A percentile compares a stretch with the other conserved stretches of the same genome.
phyloP scores from a whole-genome alignment of 1,140 invertebrate genomes.

The Drosophila carrolli region DNA sequence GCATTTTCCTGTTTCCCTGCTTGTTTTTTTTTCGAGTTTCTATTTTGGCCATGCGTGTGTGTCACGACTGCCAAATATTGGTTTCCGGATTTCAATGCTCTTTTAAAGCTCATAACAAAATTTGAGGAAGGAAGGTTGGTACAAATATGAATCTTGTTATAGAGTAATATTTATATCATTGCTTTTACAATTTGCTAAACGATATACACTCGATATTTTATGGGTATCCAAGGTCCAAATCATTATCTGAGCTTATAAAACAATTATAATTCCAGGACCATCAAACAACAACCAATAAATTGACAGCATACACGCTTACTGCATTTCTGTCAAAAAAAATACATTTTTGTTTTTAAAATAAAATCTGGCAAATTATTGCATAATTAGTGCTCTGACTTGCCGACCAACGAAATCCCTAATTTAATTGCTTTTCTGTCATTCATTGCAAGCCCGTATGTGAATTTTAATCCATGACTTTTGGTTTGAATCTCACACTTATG shows the following conservation, averaged over 20 bases:
- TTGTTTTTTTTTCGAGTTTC: not conserved
- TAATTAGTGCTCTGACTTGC: not conserved
- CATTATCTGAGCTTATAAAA: not conserved
- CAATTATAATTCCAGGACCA: not conserved
- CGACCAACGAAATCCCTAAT: not conserved
- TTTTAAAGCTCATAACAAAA: conserved; percentile 11
- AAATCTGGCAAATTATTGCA: not conserved
- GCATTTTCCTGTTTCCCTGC: not conserved
- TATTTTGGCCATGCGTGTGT: conserved; percentile 4
- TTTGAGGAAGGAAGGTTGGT: not conserved
- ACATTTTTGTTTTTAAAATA: not conserved
- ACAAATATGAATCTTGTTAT: too few relatives aligned
- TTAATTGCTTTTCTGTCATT: not conserved
- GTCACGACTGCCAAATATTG: conserved; percentile 28
- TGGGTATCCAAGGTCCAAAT: too few relatives aligned
- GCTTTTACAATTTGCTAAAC: not conserved
- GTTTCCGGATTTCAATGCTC: conserved; percentile 25
- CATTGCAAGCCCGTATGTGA: not conserved
- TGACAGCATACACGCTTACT: too few relatives aligned
- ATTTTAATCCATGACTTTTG: not conserved
- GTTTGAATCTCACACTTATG: too few relatives aligned
- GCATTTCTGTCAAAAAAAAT: not conserved
- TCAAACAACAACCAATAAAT: not conserved
- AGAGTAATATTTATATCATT: too few relatives aligned
- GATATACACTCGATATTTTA: too few relatives aligned